Base-by-base conservation (phyloP, 2,888 invertebrate species). In the Drosophila parthenogenetica region DNA sequence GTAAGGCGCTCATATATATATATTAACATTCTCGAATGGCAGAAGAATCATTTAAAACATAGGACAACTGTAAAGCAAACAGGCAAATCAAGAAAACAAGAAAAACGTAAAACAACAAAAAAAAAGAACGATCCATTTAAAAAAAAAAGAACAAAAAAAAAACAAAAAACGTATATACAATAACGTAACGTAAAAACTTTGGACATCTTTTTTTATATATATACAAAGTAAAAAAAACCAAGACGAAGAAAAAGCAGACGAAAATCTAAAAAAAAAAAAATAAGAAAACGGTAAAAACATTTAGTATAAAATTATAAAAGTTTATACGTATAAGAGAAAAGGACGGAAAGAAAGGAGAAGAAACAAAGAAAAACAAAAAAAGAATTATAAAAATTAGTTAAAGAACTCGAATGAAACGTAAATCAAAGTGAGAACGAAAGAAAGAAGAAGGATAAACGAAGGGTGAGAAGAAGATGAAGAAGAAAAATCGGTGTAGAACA, bases 221-320 rank as follows among this genome's bases (percentile, higher is more conserved):
- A 78, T 86, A 83, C 83, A 88, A 84, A 80, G 79, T 80, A 74
- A 78, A 80, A 77, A 79, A 66, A 57, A 39, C 43, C 43, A 55
- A 43, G 54, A 54, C 53, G 61, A 70, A 71, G 17, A 48, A 25
- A 25, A 22, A 39, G 13, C 10, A 19, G n/a, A 43, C 61, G 54
- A 66, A 64, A 22, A 64, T 53, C 50, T 69, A 59, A 62, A 63
- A 74, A 48, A 60, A 46, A 72, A 73, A 59, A 43, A 71, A 66
- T 49, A 69, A 53, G 46, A 63, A 68, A 81, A 63, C 60, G 49
- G 82, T 79, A 83, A 84, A 84, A 85, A 76, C 79, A 90, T 81
- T 87, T 89, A 89, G 88, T 87, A 88, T 90, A 89, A 91, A 91
- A 90, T 89, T 91, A 89, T 86, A 89, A 85, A 90, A 87, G 82